Evolutionary conservation across 2,113 vertebrate genomes (phyloP).

Genomic region (Pipra filicauda): DNA sequence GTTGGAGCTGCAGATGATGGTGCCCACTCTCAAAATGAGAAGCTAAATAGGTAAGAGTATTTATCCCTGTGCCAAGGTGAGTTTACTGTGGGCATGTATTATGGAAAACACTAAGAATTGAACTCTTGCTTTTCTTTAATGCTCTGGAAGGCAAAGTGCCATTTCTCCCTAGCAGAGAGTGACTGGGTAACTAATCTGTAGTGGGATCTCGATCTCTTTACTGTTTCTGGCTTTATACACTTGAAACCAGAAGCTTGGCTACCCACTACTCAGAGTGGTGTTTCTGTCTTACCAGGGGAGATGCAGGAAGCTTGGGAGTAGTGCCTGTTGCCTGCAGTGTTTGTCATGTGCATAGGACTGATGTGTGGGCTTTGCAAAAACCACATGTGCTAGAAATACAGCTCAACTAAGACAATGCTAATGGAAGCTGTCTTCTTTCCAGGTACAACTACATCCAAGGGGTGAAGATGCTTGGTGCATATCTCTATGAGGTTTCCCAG

Average conservation of each 20-base stretch:
- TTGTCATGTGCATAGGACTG: background rate
- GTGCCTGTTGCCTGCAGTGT: background rate
- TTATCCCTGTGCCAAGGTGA: background rate
- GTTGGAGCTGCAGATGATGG: conserved; percentile 93
- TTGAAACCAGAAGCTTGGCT: background rate
- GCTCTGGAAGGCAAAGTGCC: background rate
- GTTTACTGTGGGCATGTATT: background rate
- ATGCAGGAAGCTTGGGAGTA: background rate
- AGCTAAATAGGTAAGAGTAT: conserved; percentile 87
- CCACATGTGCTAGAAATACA: background rate
- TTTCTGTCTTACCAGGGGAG: background rate
- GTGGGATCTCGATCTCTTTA: background rate
- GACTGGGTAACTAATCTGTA: background rate
- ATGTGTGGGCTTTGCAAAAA: background rate
- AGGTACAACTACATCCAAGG: conserved; percentile 95
- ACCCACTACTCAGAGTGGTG: background rate
- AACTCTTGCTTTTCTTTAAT: background rate
- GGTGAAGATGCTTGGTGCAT: conserved; percentile 89
- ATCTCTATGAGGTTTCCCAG: conserved; percentile 91
- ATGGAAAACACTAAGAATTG: background rate
- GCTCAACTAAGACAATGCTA: background rate
- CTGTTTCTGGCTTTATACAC: background rate
- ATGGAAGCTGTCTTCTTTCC: background rate
- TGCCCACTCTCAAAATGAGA: conserved; percentile 97
- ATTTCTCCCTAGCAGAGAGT: background rate